Evolutionary conservation across 2,888 invertebrate genomes (phyloP), one percentile per base, ranked within the genome.

Genomic region (Sinhomidia bicolor): DNA sequence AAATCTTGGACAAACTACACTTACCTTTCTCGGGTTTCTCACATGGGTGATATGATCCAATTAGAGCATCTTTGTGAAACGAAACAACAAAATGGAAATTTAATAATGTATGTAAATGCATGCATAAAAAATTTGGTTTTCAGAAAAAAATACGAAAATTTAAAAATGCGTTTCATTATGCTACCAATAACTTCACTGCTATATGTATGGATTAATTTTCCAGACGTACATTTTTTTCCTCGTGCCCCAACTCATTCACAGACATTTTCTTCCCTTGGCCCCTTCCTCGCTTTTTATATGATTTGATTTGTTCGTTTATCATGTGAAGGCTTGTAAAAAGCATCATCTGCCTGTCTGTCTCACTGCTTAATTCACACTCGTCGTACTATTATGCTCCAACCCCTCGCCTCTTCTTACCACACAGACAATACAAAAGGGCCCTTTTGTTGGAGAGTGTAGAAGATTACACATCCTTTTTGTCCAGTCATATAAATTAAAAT

Each of bases 111-210:
- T 82, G 54, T 17, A 65, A 65, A 81, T 82, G 23, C 6, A 84
- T 47, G 62, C 44, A 60, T 23, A 68, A 60, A 62, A 74, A 85
- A 79, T 36, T 9, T 62, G n/a, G 41, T 85, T 85, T 85, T 26
- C 44, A 23, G 80, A 80, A 85, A 85, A n/a, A 79, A 85, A 85
- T 36, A 6, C 26, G 32, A 20, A 78, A 85, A 54, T 5, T 29
- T 47, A 47, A 78, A 76, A 82, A 82, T 10, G 14, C 54, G 20
- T 41, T 44, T 29, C 20, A 47, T 81, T 62, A 44, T 47, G n/a
- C 6, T 5, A 26, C 62, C 29, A 29, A 29, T 29, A 76, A 76
- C 1, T 17, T 12, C 76, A 5, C 44, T 29, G 4, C 68, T 68
- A n/a, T 20, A 10, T 26, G n/a, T n/a, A n/a, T n/a, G n/a, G n/a